A percentile compares a stretch with the other conserved stretches of the same genome.
These are phyloP conservation scores for Callyntrura sp. DNA, from an alignment of 2,888 invertebrate genomes.

Conservation along the genomic window DNA sequence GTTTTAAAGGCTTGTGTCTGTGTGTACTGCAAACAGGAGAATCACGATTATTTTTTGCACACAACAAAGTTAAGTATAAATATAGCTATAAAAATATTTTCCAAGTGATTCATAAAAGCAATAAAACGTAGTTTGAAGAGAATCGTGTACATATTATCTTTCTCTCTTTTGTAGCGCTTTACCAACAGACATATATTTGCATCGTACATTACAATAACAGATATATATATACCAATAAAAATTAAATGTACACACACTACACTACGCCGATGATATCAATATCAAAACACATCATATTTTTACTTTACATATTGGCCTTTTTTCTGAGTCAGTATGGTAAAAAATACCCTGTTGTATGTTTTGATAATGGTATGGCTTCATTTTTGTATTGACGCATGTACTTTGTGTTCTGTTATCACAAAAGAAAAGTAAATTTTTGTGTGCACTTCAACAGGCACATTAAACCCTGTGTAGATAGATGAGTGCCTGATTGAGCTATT, in stretches of 20 bases:
- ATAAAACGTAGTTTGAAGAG: conserved; percentile 4
- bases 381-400: not conserved
- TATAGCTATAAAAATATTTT: conserved; percentile 19
- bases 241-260: not conserved
- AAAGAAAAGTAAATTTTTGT: conserved; percentile 4
- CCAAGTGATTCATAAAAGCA: conserved; percentile 5
- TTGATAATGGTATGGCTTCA: not conserved
- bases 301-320: not conserved
- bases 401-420: not conserved
- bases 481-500: conserved; percentile 25
- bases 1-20: not conserved
- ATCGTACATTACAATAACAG: not conserved
- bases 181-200: not conserved
- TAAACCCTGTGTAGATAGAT: not conserved
- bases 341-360: not conserved
- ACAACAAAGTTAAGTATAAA: not conserved
- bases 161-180: not conserved
- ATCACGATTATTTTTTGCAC: conserved; percentile 26
- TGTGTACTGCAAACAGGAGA: not conserved
- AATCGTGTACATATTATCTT: conserved; percentile 22
- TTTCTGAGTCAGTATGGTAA: not conserved
- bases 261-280: not conserved
- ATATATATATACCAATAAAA: not conserved
- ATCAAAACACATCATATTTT: not conserved
- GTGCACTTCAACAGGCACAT: conserved; percentile 5